Evolutionary conservation across 2,797 vertebrate species (phyloP).

Genomic region (Silurus aristotelis): DNA sequence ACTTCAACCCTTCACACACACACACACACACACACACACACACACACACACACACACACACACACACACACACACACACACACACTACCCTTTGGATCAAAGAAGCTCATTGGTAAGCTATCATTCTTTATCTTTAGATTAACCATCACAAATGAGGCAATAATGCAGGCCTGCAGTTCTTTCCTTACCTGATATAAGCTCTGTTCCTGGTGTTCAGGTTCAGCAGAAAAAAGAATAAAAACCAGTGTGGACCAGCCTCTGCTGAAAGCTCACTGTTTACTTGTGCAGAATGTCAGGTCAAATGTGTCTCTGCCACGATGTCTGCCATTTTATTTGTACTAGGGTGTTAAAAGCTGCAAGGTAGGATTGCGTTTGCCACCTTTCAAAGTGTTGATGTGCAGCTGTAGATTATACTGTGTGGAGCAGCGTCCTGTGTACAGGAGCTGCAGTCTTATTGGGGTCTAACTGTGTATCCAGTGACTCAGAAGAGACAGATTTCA

Average conservation of each 20-base stretch:
- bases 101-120: slow-evolving; percentile 56
- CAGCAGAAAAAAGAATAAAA: neutral
- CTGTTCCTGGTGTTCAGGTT: neutral
- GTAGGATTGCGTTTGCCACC: neutral
- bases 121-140: slow-evolving; percentile 63
- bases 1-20: slow-evolving; percentile 53
- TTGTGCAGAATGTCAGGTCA: slow-evolving; percentile 10
- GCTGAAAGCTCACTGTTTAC: slow-evolving; percentile 19
- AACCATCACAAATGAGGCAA: slow-evolving; percentile 57
- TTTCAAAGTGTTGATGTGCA: slow-evolving; percentile 5
- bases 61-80: neutral
- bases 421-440: slow-evolving; percentile 1
- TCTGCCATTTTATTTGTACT: slow-evolving; percentile 20
- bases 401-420: slow-evolving; percentile 12
- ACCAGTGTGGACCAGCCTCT: neutral
- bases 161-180: slow-evolving; percentile 41
- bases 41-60: neutral
- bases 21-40: too few species aligned
- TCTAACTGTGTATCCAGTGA: slow-evolving; percentile 41
- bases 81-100: slow-evolving; percentile 34
- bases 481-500: slow-evolving; percentile 46
- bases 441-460: neutral
- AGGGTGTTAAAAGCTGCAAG: slow-evolving; percentile 22
- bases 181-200: slow-evolving; percentile 10
- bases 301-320: neutral